A percentile compares a stretch with the other conserved stretches of the same genome.
These are phyloP conservation scores for Cantharis lateralis DNA, from an alignment of 2,888 invertebrate genomes.

Conservation along the genomic window DNA sequence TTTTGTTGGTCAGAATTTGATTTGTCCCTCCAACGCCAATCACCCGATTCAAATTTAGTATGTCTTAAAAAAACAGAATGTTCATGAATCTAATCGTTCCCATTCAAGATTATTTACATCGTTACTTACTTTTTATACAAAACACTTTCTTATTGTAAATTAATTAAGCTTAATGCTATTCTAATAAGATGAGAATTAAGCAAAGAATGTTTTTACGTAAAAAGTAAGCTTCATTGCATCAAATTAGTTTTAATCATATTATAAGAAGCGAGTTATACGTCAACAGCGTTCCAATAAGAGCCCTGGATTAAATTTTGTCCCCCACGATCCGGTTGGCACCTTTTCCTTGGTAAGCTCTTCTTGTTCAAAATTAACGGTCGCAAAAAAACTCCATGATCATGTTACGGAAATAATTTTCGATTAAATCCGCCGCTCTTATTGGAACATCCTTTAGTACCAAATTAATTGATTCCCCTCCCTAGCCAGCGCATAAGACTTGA, in stretches of 20 bases:
- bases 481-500: not conserved
- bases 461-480: not conserved
- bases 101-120: not conserved
- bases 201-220: not conserved
- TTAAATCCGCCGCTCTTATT: too few relatives aligned
- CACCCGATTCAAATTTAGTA: not conserved
- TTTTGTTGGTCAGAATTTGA: not conserved
- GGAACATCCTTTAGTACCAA: not conserved
- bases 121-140: not conserved
- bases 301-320: too few relatives aligned
- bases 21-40: not conserved
- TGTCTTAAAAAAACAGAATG: not conserved
- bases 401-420: too few relatives aligned
- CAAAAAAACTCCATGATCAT: too few relatives aligned
- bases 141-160: not conserved
- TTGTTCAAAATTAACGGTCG: too few relatives aligned
- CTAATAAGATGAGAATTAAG: not conserved
- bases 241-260: not conserved
- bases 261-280: too few relatives aligned
- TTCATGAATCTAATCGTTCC: not conserved
- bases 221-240: not conserved
- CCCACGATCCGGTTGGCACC: too few relatives aligned
- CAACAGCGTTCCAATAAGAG: too few relatives aligned
- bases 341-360: too few relatives aligned
- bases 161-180: not conserved